Evolutionary conservation across 2,888 invertebrate genomes (phyloP), one percentile per base, ranked within the genome.

Genomic region (Blastobasis lacticolella): DNA sequence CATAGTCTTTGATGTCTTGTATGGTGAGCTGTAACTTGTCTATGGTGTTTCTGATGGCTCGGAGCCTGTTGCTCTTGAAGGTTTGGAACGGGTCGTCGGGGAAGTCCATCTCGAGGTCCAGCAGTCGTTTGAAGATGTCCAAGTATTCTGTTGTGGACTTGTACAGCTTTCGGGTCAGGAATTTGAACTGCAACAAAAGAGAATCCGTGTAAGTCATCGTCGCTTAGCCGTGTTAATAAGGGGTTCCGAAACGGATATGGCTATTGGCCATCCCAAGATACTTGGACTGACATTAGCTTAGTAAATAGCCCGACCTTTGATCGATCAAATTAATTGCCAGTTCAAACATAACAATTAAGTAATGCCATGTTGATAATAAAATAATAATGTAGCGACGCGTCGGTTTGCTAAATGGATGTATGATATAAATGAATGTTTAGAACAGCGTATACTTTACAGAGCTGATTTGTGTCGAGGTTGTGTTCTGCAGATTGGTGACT

Each of bases 101-200:
- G 57, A 87, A 76, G 52, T 83, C 76, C 0, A 83, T 72, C 58
- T 79, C 71, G 5, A 82, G 78, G 43, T 73, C 69, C 49, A 67
- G 67, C 5, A 88, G 75, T 10, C 69, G 71, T 56, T 75, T 73
- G 71, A 87, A 86, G 54, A 87, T 75, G 42, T 73, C 69, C 49
- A 81, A 73, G 67, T 78, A 85, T 47, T 83, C 78, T 49, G 74
- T 69, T 37, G 87, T 70, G 5, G 79, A 78, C 57, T 81, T 89
- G 79, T 91, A 90, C 44, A 93, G 85, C 60, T 86, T 87, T 50
- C 91, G 90, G 64, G 91, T 83, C 53, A 90, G 77, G 57, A 82
- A 84, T 57, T 81, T 75, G 53, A 91, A 90, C 90, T 92, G 87
- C 54, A 89, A 89, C 77, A 84, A 85, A 62, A 69, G 63, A 70